Base-by-base conservation (phyloP, 2,113 vertebrate genomes). In the Centrocercus urophasianus region DNA sequence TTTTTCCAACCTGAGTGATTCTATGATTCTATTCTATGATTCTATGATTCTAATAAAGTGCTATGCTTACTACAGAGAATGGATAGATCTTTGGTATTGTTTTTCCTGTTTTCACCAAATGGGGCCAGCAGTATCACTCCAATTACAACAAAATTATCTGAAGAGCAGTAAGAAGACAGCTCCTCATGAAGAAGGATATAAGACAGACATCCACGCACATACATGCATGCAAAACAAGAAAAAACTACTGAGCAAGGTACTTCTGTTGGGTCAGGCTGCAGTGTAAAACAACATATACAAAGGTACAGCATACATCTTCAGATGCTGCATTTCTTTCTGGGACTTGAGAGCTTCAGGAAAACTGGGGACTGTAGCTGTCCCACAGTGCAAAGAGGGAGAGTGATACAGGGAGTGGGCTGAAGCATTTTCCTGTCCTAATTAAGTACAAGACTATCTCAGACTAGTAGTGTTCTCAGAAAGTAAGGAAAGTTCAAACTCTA, bases 41-140 rank as follows among this genome's bases (percentile, higher is more conserved):
- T 43, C 42, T 43, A 43, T 43, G 42, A 43, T 17, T 43, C 42
- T 43, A 43, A 57, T n/a, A 13, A 27, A 59, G 59, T 30, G 59
- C n/a, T 57, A 1, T 5, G 6, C 4, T 1, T 7, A 21, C 9
- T n/a, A 4, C 4, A 48, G 69, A 28, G 22, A 36, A n/a, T 9
- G 80, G 17, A 25, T 56, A 17, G 45, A 18, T 25, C 28, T 50
- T 1, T 48, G 0, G 34, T 30, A 52, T 6, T 27, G 15, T n/a
- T 88, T 63, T 19, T n/a, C 32, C 16, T 17, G 24, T 67, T 84
- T 88, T 76, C 59, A 57, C 24, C 20, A 54, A 38, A 10, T 9
- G 25, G 88, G 21, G 22, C 19, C 42, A 73, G 30, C 30, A 85
- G 30, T 54, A 69, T 13, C 30, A 47, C 13, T 69, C 21, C 13